Base-by-base conservation (phyloP, 2,113 vertebrate genomes). In the human region DNA sequence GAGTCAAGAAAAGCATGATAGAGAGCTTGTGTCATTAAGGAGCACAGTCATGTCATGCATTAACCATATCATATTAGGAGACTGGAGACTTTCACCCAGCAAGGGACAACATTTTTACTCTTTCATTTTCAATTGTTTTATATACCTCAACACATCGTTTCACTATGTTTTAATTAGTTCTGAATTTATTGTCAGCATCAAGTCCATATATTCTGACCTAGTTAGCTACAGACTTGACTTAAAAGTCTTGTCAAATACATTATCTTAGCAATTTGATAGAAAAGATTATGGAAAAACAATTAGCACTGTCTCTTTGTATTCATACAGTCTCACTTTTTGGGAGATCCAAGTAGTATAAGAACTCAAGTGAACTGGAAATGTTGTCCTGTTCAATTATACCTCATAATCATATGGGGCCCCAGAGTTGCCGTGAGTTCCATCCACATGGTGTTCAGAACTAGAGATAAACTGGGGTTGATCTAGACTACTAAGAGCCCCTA, bases 1-100 rank as follows among this genome's bases (percentile, higher is more conserved):
- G 38, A 91, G 35, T 94, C 30, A 92, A 96, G 82, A 94, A 96
- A 93, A 96, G 25, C 32, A 91, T 30, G 59, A 76, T 18, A 96
- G 32, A 83, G 55, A 84, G 27, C 13, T 91, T 97, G 70, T 88
- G 38, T 90, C 38, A 78, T 50, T 82, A 66, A 93, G 88, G 17
- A 78, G 25, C 45, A 91, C 1, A 84, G 78, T 88, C 50, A 89
- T 72, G 59, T 2, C 10, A 6, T 78, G 59, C 4, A 68, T 70
- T 79, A 84, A 92, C 50, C 79, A 83, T 25, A 84, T 92, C 61
- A 72, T 52, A 68, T 76, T 59, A 95, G 30, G 79, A 93, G 89
- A 92, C 8, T 83, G 22, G 85, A 27, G 68, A 73, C 86, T 68
- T 95, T 52, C 48, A 94, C 50, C 27, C 5, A 94, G 35, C 30